Base-by-base conservation (phyloP, 2,888 invertebrate genomes). In the Artemia sinica region DNA sequence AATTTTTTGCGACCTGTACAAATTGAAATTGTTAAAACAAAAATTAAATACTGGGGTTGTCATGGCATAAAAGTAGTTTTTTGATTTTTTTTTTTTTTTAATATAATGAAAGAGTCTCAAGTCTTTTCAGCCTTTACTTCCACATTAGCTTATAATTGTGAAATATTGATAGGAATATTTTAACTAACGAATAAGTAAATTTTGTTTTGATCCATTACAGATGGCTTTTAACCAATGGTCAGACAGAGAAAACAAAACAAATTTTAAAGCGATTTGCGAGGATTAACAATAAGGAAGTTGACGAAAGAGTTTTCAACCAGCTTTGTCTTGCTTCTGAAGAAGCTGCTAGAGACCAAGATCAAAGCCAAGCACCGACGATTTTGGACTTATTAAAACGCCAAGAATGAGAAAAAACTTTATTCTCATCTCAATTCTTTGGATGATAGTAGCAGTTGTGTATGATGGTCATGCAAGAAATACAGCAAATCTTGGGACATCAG, bases 401-500 rank as follows among this genome's bases (percentile, higher is more conserved):
- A 82, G 88, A 0, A 77, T 92, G 13, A 80, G 91, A 8, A 84
- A 83, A 71, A 87, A 87, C 71, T 87, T 90, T 0, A 79, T 91
- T 67, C 80, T 91, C 0, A 81, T 91, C 41, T 88, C 89, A 73
- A 74, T 89, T 4, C 88, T 91, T 73, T 91, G 91, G 91, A 89
- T 90, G 87, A 85, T 87, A n/a, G 88, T 91, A 70, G 89, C 90
- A 0, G 75, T 91, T 75, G 89, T 89, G 1, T 90, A 91, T 77
- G 90, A 91, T 75, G 90, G 90, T 0, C 91, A 92, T 76, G 90
- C 91, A 14, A 81, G 91, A 75, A 91, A 91, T 76, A 90, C 91
- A 0, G 88, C 89, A 0, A 87, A 89, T 11, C 78, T 91, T 65
- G 89, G 89, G 0, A 78, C 89, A 73, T 85, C 90, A 74, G 84